phyloP scores from a whole-genome alignment of 2,113 vertebrate species.

The Oryzias melastigma region DNA sequence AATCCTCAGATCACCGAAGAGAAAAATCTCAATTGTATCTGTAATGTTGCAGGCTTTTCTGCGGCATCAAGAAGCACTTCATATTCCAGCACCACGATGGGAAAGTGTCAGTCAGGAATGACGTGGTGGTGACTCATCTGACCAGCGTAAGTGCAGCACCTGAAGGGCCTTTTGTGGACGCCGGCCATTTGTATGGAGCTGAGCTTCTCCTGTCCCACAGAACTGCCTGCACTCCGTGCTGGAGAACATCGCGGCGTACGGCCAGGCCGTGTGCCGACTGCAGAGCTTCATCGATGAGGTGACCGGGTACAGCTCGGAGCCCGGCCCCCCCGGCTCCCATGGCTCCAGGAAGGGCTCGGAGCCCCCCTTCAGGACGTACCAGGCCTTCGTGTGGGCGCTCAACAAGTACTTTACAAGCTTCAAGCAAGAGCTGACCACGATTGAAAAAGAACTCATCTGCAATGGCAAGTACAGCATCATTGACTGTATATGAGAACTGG shows the following conservation, averaged over 20 bases:
- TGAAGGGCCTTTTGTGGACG: neutral
- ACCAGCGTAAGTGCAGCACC: conserved; percentile 83
- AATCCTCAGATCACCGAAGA: neutral
- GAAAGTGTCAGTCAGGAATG: conserved; percentile 89
- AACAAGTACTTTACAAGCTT: conserved; percentile 95
- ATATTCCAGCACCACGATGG: conserved; percentile 94
- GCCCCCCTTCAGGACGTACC: conserved; percentile 95
- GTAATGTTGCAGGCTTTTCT: conserved; percentile 86
- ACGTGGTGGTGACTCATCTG: conserved; percentile 92
- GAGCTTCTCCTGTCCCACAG: conserved; percentile 57
- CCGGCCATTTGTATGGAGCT: accelerated
- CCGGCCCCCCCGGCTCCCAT: conserved; percentile 68
- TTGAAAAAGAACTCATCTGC: conserved; percentile 88
- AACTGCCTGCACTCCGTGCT: conserved; percentile 89
- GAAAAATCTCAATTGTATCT: neutral
- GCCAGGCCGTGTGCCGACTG: conserved; percentile 90
- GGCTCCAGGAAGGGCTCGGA: conserved; percentile 83
- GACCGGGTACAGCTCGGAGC: conserved; percentile 86
- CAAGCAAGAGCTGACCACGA: conserved; percentile 89
- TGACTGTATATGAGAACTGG: neutral
- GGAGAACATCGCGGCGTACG: conserved; percentile 91
- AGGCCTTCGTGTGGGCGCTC: conserved; percentile 97
- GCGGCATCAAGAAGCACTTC: conserved; percentile 94
- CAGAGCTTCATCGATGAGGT: conserved; percentile 98
- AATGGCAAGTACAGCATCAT: conserved; percentile 69